Evolutionary conservation across 2,113 vertebrate species (phyloP).

Genomic region (Verasper variegatus): DNA sequence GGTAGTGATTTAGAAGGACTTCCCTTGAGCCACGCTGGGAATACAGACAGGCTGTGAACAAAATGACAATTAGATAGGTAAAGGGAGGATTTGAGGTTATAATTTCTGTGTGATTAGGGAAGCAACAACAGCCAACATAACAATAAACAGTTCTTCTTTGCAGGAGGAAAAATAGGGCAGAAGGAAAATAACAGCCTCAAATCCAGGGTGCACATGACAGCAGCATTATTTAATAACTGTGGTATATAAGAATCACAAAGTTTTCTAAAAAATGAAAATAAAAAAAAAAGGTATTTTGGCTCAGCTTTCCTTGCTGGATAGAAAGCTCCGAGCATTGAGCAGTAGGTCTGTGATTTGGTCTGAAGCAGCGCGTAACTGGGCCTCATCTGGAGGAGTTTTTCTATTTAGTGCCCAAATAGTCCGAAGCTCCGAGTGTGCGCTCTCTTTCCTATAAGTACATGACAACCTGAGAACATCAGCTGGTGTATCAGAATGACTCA

Average conservation of each 20-base stretch:
- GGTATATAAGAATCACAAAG: slow-evolving; percentile 9
- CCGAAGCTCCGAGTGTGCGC: slow-evolving; percentile 62
- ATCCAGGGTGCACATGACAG: background rate
- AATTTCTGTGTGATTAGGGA: slow-evolving; percentile 52
- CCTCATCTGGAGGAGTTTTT: slow-evolving; percentile 75
- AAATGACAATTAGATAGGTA: slow-evolving; percentile 53
- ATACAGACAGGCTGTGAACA: slow-evolving; percentile 22
- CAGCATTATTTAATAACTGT: slow-evolving; percentile 36
- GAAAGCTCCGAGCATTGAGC: too few relatives aligned
- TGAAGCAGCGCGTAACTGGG: slow-evolving; percentile 63
- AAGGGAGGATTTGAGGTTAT: slow-evolving; percentile 31
- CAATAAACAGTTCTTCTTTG: background rate
- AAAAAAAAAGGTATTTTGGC: background rate
- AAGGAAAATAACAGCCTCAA: slow-evolving; percentile 27
- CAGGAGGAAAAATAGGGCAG: slow-evolving; percentile 17
- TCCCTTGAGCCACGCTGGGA: slow-evolving; percentile 10
- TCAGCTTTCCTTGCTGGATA: too few relatives aligned
- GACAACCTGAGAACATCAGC: slow-evolving; percentile 58
- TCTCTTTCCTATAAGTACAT: slow-evolving; percentile 71
- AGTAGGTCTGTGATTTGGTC: slow-evolving; percentile 63
- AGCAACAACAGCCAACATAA: slow-evolving; percentile 27
- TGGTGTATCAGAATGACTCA: slow-evolving; percentile 58
- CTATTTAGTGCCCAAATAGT: slow-evolving; percentile 68
- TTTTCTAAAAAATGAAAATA: slow-evolving; percentile 28
- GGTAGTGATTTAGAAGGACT: slow-evolving; percentile 39